Evolutionary conservation across 2,888 invertebrate species (phyloP).

Genomic region (Trichacis sp.): DNA sequence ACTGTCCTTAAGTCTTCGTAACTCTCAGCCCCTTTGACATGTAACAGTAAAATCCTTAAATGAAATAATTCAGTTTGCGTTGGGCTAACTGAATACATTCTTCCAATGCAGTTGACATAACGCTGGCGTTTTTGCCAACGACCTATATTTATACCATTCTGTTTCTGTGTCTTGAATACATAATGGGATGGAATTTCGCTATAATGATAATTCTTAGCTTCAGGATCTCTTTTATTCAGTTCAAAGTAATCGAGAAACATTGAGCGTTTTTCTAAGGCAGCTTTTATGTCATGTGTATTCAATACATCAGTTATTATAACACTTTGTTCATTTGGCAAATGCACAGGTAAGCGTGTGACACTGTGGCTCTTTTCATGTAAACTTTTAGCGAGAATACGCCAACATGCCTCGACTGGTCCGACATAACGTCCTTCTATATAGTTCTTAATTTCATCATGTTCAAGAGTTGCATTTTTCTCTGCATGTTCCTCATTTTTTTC

Average conservation of each 20-base stretch:
- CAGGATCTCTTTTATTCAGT: conserved; percentile 23
- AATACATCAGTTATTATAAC: background rate
- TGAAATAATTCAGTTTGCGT: conserved; percentile 47
- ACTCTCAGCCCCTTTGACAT: conserved; percentile 45
- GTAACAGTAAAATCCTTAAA: conserved; percentile 48
- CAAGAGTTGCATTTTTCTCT: too few relatives aligned
- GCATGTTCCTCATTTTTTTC: too few relatives aligned
- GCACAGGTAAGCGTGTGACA: conserved; percentile 20
- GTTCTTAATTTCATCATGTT: conserved; percentile 21
- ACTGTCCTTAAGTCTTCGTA: conserved; percentile 49
- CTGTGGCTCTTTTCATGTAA: conserved; percentile 28
- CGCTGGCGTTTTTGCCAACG: conserved; percentile 27
- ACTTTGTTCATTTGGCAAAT: conserved; percentile 28
- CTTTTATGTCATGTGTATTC: background rate
- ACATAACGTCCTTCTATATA: conserved; percentile 29
- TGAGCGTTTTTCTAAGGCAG: conserved; percentile 13
- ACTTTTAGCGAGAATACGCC: conserved; percentile 28
- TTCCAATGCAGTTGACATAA: conserved; percentile 38
- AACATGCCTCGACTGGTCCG: conserved; percentile 30
- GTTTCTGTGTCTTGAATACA: conserved; percentile 22
- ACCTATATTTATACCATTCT: conserved; percentile 9
- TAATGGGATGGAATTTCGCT: conserved; percentile 28
- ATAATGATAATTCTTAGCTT: conserved; percentile 26
- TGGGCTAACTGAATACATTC: conserved; percentile 45
- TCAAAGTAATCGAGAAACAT: conserved; percentile 35